A percentile compares a stretch with the other conserved stretches of the same genome.
Evolutionary conservation across 2,797 vertebrate species (phyloP).

Genomic region (Nasua narica): DNA sequence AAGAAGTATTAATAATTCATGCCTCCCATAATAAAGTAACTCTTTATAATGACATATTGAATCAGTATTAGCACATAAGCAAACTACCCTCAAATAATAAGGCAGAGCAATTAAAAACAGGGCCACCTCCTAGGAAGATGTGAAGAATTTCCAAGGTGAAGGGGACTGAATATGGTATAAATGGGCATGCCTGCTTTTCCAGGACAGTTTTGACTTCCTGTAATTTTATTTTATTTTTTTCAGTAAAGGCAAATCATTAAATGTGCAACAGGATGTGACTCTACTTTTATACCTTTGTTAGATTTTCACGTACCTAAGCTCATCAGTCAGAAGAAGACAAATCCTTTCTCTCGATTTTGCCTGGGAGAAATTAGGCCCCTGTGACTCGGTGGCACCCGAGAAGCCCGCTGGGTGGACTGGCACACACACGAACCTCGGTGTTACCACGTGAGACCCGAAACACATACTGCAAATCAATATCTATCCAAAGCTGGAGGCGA

Average conservation of each 20-base stretch:
- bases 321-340: not conserved
- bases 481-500: not conserved
- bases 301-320: not conserved
- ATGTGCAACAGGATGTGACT: not conserved
- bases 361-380: not conserved
- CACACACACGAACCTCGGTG: not conserved
- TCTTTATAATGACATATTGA: not conserved
- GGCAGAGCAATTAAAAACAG: not conserved
- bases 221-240: not conserved
- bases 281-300: not conserved
- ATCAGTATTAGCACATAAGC: not conserved
- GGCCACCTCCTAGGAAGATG: not conserved
- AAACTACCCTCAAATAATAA: not conserved
- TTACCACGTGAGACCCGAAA: not conserved
- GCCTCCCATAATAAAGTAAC: not conserved
- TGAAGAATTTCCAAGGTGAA: not conserved
- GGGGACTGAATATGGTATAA: not conserved
- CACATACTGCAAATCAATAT: not conserved
- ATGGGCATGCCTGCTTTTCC: not conserved
- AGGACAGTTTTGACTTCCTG: not conserved
- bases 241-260: not conserved
- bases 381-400: not conserved
- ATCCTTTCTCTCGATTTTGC: not conserved
- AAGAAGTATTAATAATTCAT: constrained; percentile 31
- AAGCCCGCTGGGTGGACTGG: rapidly evolving